These are phyloP conservation scores for Planococcus citri DNA, from an alignment of 1,140 invertebrate genomes.

Conservation along the genomic window DNA sequence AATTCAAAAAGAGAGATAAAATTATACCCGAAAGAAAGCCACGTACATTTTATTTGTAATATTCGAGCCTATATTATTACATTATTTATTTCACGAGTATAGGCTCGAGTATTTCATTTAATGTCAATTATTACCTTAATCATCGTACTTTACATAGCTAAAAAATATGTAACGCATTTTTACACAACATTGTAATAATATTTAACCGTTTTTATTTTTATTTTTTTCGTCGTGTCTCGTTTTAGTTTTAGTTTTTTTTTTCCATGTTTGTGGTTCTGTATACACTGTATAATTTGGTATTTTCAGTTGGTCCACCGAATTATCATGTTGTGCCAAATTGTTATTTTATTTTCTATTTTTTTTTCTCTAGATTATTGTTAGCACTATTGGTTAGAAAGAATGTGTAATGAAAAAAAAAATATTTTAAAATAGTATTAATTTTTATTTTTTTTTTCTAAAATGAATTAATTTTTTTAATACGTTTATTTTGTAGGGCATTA, in stretches of 20 bases:
- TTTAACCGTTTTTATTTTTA: no score
- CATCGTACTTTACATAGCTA: neutral
- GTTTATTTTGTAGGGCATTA: neutral
- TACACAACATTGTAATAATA: no score
- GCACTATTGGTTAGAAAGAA: no score
- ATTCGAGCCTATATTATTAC: no score
- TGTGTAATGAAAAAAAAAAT: no score
- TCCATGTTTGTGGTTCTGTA: neutral
- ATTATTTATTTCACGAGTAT: no score
- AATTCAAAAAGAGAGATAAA: no score
- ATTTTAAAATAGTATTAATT: slow-evolving; percentile 11
- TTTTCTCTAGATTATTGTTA: neutral
- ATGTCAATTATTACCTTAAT: neutral
- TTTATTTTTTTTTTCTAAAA: neutral
- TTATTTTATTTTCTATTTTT: neutral
- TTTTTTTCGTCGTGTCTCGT: neutral
- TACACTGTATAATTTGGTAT: neutral
- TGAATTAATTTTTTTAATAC: neutral
- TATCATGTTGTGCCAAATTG: slow-evolving; percentile 11
- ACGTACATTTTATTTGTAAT: no score
- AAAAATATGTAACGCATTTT: no score
- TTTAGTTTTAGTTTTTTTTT: slow-evolving; percentile 12
- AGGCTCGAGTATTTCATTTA: neutral
- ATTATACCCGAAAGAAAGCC: no score
- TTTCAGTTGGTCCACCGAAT: neutral